These are phyloP conservation scores for Theristicus caerulescens DNA, from an alignment of 2,113 vertebrate genomes.

Conservation along the genomic window DNA sequence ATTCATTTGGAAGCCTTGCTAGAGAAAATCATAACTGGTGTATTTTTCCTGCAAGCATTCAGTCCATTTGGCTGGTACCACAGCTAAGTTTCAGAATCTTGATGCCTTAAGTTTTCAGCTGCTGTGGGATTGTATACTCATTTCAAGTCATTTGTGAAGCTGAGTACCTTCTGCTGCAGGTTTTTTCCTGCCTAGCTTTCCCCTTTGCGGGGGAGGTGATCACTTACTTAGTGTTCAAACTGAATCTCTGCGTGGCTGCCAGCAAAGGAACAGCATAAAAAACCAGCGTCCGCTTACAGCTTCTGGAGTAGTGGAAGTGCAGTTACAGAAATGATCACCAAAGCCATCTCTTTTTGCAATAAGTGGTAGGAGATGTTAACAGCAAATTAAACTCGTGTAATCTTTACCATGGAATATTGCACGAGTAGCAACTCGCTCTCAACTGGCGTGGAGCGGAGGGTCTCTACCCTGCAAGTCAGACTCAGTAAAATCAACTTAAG, in stretches of 20 bases:
- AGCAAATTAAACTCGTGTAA: background rate
- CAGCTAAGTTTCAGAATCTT: background rate
- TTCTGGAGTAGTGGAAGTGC: background rate
- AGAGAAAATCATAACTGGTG: accelerated
- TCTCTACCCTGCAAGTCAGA: background rate
- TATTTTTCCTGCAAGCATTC: background rate
- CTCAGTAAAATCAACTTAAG: background rate
- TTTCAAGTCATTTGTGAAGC: background rate
- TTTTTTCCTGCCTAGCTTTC: background rate
- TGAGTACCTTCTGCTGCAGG: background rate
- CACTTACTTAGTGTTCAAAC: background rate
- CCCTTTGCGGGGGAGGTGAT: too few relatives aligned
- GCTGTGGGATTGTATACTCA: accelerated
- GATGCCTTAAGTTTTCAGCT: background rate
- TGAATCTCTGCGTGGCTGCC: background rate
- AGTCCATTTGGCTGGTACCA: background rate
- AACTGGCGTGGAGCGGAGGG: too few relatives aligned
- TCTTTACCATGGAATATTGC: background rate
- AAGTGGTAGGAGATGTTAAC: background rate
- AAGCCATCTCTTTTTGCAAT: background rate
- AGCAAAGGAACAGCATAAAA: background rate
- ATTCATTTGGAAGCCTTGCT: background rate
- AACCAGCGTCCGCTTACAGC: accelerated
- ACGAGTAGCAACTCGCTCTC: background rate
- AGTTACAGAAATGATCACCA: background rate